phyloP scores from a whole-genome alignment of 2,888 invertebrate genomes.

The Eretmocerus hayati region DNA sequence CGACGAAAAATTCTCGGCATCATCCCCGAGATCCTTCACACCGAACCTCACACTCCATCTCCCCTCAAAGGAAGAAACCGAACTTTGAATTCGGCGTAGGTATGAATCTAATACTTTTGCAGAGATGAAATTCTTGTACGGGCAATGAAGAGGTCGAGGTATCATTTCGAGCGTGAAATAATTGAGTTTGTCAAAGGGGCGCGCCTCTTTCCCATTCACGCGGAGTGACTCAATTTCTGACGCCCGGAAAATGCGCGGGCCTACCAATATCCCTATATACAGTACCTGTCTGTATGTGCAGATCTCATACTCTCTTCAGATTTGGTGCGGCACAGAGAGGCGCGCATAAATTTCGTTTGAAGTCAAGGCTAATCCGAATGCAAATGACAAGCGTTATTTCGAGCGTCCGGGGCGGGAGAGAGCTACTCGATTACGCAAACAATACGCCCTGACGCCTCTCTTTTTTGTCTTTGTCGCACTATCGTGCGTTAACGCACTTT shows the following conservation, averaged over 20 bases:
- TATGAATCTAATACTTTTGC: too few species aligned
- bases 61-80: too few species aligned
- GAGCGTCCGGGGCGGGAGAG: too few species aligned
- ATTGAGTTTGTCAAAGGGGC: not conserved
- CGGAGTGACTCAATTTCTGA: not conserved
- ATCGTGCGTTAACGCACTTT: not conserved
- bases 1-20: too few species aligned
- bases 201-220: not conserved
- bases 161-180: not conserved
- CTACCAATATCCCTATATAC: too few species aligned
- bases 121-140: too few species aligned
- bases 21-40: too few species aligned
- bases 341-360: conserved; percentile 20
- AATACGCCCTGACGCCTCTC: not conserved
- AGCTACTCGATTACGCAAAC: conserved; percentile 15
- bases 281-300: not conserved
- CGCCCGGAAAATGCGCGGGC: not conserved
- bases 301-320: not conserved
- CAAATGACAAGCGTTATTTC: conserved; percentile 18
- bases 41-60: too few species aligned
- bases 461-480: too few species aligned
- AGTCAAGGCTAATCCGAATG: conserved; percentile 16
- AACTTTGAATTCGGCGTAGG: too few species aligned
- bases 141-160: not conserved
- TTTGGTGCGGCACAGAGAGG: too few species aligned